Evolutionary conservation across 2,797 vertebrate genomes (phyloP), one percentile per base, ranked within the genome.

Genomic region (Siniperca obscura): DNA sequence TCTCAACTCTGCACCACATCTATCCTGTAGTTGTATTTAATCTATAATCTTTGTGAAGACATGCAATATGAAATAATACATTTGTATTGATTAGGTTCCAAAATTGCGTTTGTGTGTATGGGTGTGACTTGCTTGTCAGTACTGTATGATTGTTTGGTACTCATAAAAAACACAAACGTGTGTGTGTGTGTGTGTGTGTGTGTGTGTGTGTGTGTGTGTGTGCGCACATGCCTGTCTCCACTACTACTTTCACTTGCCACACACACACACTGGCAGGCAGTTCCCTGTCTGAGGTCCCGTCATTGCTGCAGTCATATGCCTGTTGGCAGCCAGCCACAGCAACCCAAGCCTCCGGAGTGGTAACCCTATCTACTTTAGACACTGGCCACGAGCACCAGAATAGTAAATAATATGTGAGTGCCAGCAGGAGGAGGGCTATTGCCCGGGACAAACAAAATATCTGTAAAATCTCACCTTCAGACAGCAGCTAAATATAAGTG

Each of bases 351-450:
- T 88, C 77, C 83, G 71, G 88, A 76, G 93, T 94, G 94, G 96
- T 95, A 97, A 96, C 94, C 92, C 92, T 96, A 97, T 96, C 96
- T 93, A 86, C 84, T 89, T 88, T 93, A 95, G 93, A 94, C 95
- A 92, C 94, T 94, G 95, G 93, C 95, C 94, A 95, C 87, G 87
- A 94, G 94, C 95, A 96, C 96, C 95, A 96, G 96, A 97, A 97
- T 97, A 97, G 96, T 96, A 97, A 97, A 97, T 96, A 97, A 95
- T 94, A 89, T 95, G 93, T 90, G 92, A 80, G 84, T 83, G 87
- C 91, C 89, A 95, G 94, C 93, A 90, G 91, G 93, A 92, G 88
- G 48, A 40, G 91, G 78, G 92, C 91, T 86, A 89, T 87, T 94
- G 91, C 91, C 86, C 82, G 74, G 90, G 82, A 74, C 95, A 96